Percentiles rank a stretch among this genome's conserved stretches.
These are phyloP conservation scores for Emmelina monodactyla DNA, from an alignment of 2,888 invertebrate species.

Conservation along the genomic window DNA sequence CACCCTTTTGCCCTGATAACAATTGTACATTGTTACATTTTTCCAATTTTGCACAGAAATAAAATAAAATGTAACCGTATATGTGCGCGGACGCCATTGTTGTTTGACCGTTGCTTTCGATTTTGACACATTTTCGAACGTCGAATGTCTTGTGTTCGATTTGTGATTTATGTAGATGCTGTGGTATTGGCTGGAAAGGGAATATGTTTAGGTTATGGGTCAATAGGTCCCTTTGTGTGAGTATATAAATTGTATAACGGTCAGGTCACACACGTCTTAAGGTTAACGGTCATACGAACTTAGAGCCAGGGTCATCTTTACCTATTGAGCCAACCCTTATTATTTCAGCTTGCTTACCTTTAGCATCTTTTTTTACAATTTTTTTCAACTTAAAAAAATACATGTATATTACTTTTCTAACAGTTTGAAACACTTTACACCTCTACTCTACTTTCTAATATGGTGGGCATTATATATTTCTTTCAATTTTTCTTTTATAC, in stretches of 20 bases:
- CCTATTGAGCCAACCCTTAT: no score
- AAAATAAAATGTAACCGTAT: constrained; percentile 51
- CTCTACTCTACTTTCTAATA: no score
- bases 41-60: constrained; percentile 24
- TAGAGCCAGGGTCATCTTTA: no score
- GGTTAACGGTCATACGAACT: constrained; percentile 48
- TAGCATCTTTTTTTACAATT: no score
- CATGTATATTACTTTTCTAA: no score
- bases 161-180: constrained; percentile 55
- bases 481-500: no score
- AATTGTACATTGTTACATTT: constrained; percentile 62
- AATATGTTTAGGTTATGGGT: constrained; percentile 52
- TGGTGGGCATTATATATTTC: no score
- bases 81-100: constrained; percentile 34
- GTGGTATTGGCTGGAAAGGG: constrained; percentile 34
- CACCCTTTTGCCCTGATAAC: constrained; percentile 62
- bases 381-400: no score
- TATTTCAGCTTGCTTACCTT: no score
- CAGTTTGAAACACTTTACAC: no score
- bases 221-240: constrained; percentile 42
- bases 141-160: constrained; percentile 45
- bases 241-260: constrained; percentile 43
- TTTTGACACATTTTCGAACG: constrained; percentile 55
- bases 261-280: constrained; percentile 52
- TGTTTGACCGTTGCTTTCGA: constrained; percentile 41